Conservation (phyloP, 1,140 invertebrate species). For the Coenobita brevimanus region DNA sequence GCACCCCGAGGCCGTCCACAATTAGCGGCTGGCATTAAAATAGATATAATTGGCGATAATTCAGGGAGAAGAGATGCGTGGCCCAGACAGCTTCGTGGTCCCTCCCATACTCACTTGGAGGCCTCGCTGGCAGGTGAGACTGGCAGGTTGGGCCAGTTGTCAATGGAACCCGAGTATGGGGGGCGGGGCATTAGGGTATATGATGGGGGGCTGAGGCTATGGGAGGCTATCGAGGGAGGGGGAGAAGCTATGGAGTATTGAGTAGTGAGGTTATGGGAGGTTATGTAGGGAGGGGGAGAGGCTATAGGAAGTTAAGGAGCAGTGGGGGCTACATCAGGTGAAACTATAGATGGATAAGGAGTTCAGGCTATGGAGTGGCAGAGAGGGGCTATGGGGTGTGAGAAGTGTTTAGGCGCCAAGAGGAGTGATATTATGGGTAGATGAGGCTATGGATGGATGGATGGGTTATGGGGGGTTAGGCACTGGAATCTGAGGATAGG, state of each 20-base stretch:
- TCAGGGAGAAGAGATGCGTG: constrained; percentile 33
- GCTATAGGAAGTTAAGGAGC: not conserved
- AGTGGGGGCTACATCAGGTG: not conserved
- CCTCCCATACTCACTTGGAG: constrained; percentile 37
- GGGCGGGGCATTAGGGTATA: not conserved
- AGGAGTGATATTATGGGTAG: no score
- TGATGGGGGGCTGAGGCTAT: not conserved
- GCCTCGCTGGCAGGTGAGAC: constrained; percentile 30
- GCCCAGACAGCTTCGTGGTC: constrained; percentile 43
- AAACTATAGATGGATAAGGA: no score
- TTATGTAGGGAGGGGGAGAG: not conserved
- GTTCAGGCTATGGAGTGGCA: no score
- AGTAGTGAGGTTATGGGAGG: not conserved
- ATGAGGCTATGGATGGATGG: no score
- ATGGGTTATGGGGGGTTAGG: no score
- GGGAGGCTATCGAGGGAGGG: not conserved
- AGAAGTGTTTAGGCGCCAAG: no score
- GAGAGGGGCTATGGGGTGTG: no score
- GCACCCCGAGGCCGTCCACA: constrained; percentile 40
- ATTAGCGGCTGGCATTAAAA: constrained; percentile 60
- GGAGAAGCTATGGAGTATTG: not conserved
- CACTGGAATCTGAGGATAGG: no score
- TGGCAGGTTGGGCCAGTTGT: constrained; percentile 45
- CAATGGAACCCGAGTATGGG: constrained; percentile 21
- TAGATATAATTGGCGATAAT: constrained; percentile 64